A percentile compares a stretch with the other conserved stretches of the same genome.
Conservation (phyloP, 2,888 invertebrate species). For the Drosophila peninsularis region DNA sequence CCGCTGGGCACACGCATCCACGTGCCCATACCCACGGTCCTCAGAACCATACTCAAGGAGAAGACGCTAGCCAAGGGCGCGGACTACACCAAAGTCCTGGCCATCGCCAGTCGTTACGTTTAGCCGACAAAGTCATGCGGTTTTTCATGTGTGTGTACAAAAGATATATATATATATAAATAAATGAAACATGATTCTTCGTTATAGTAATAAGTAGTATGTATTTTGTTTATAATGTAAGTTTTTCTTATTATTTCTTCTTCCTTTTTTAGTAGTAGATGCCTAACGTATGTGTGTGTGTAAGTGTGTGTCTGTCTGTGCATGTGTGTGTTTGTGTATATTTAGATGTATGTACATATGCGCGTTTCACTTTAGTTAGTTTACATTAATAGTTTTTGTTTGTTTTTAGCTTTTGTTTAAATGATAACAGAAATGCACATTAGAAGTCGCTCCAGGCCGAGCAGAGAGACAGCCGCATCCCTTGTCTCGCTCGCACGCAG, state of each 20-base stretch:
- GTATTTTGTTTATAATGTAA: conserved; percentile 67
- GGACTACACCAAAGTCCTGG: conserved; percentile 96
- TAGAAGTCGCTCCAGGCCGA: conserved; percentile 47
- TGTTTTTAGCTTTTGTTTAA: conserved; percentile 16
- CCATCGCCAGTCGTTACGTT: conserved; percentile 90
- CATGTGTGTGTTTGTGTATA: conserved; percentile 23
- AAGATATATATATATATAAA: too few relatives aligned
- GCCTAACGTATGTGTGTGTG: conserved; percentile 44
- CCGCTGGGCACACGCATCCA: conserved; percentile 98
- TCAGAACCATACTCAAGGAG: conserved; percentile 93
- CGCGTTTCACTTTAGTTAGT: conserved; percentile 57
- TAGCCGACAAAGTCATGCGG: conserved; percentile 34
- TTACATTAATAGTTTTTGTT: conserved; percentile 57
- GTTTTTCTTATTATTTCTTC: conserved; percentile 33
- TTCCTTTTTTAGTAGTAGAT: conserved; percentile 60
- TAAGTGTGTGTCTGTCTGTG: conserved; percentile 7
- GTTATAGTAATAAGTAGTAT: conserved; percentile 71
- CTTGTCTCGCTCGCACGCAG: too few relatives aligned
- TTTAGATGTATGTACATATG: conserved; percentile 73
- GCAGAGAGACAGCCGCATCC: conserved; percentile 14
- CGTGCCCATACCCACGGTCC: conserved; percentile 96
- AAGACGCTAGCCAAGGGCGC: conserved; percentile 92
- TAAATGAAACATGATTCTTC: conserved; percentile 18
- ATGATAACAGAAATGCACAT: conserved; percentile 71
- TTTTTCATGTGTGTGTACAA: conserved; percentile 20